Percentiles rank a stretch among this genome's conserved stretches.
Conservation (phyloP, 2,113 vertebrate genomes). For the Apeltes quadracus region DNA sequence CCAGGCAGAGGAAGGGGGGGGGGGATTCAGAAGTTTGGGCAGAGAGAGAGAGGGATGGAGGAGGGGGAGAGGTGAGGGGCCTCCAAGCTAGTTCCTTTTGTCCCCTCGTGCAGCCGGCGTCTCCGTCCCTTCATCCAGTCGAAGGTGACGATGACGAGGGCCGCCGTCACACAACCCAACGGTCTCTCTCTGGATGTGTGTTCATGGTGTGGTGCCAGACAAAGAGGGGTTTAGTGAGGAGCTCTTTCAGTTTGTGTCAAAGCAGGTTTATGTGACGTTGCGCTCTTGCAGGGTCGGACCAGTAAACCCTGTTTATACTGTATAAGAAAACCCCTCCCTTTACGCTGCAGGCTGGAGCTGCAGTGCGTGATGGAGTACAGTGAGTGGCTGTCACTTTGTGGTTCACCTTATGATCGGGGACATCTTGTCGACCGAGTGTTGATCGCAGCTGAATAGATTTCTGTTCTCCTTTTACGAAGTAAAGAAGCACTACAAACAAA, state of each 20-base stretch:
- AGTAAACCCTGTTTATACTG: conserved; percentile 39
- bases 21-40: conserved; percentile 38
- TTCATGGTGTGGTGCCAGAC: conserved; percentile 56
- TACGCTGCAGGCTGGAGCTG: too few relatives aligned
- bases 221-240: conserved; percentile 64
- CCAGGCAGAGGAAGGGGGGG: conserved; percentile 26
- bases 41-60: conserved; percentile 26
- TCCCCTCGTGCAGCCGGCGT: conserved; percentile 40
- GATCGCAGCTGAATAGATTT: conserved; percentile 8
- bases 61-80: conserved; percentile 46
- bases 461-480: neutral
- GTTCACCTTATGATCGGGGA: conserved; percentile 4
- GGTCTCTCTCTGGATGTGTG: conserved; percentile 43
- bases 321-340: too few relatives aligned
- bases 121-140: conserved; percentile 18
- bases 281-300: conserved; percentile 29
- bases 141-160: conserved; percentile 8
- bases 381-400: neutral
- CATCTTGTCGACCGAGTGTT: neutral
- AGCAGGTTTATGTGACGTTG: conserved; percentile 69
- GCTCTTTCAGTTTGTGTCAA: conserved; percentile 54
- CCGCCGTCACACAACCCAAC: conserved; percentile 21
- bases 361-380: too few relatives aligned
- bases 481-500: neutral
- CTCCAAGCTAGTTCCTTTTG: conserved; percentile 50